phyloP scores from a whole-genome alignment of 37 sponge, comb jelly and placozoan genomes.

The Diacarnus erythraeanus region DNA sequence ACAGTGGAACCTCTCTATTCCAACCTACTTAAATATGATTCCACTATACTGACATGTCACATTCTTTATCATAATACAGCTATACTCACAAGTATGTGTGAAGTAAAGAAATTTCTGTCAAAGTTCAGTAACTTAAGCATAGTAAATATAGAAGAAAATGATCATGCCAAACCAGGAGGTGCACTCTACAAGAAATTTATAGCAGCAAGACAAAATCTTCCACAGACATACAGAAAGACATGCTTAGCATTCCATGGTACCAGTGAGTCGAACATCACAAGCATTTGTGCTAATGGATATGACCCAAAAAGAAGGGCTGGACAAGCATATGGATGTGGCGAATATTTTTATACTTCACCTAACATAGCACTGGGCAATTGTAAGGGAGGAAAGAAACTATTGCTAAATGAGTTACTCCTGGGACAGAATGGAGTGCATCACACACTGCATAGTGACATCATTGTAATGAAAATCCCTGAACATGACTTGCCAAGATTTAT shows the following conservation, averaged over 20 bases:
- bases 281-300: conserved; percentile 79
- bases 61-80: conserved; percentile 8
- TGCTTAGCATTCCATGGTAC: conserved; percentile 83
- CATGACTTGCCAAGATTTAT: conserved; percentile 82
- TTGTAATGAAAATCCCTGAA: conserved; percentile 82
- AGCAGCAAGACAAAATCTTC: conserved; percentile 28
- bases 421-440: conserved; percentile 61
- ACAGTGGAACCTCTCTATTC: no score
- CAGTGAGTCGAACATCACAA: conserved; percentile 53
- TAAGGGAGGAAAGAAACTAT: conserved; percentile 71
- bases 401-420: conserved; percentile 78
- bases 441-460: conserved; percentile 64
- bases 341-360: conserved; percentile 78
- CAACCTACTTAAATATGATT: no score
- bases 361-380: conserved; percentile 50
- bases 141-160: conserved; percentile 61
- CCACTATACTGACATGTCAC: no score
- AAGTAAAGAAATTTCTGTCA: conserved; percentile 58
- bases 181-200: conserved; percentile 58
- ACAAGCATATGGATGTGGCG: conserved; percentile 78
- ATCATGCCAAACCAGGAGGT: conserved; percentile 71
- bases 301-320: conserved; percentile 53
- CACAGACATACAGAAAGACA: conserved; percentile 61
- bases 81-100: conserved; percentile 43
- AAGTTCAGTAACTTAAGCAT: conserved; percentile 54